A percentile compares a stretch with the other conserved stretches of the same genome.
Conservation (phyloP, 2,113 vertebrate genomes). For the Phyllostomus hastatus region DNA sequence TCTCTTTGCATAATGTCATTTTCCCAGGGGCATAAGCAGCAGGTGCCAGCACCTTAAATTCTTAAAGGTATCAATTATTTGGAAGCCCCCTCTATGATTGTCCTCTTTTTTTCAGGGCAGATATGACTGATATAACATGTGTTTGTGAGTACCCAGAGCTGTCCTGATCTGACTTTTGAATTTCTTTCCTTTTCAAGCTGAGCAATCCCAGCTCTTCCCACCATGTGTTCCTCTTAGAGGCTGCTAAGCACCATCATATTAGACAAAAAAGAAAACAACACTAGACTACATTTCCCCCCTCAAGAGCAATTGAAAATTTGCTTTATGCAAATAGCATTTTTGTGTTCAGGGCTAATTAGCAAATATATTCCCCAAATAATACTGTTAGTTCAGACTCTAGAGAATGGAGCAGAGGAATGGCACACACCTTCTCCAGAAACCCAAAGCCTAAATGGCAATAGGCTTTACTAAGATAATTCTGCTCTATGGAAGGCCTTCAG, state of each 20-base stretch:
- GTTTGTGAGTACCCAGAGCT: neutral
- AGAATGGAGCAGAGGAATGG: neutral
- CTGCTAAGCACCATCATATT: neutral
- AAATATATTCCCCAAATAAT: neutral
- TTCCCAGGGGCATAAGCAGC: neutral
- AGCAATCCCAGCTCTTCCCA: neutral
- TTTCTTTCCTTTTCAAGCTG: neutral
- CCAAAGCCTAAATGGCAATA: neutral
- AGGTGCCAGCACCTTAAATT: neutral
- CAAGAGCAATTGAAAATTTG: neutral
- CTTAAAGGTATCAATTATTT: neutral
- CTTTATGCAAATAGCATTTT: slow-evolving; percentile 6
- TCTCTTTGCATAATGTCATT: neutral
- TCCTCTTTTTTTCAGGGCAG: neutral
- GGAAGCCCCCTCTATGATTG: neutral
- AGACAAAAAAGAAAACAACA: neutral
- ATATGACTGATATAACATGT: neutral
- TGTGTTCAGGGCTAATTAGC: slow-evolving; percentile 14
- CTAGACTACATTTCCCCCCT: neutral
- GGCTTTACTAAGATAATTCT: neutral
- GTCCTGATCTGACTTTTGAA: neutral
- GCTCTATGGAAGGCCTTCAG: neutral
- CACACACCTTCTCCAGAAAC: neutral
- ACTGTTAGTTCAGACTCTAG: neutral
- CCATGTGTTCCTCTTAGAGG: neutral